phyloP scores from a whole-genome alignment of 2,888 invertebrate genomes.

The Acholoe squamosa region DNA sequence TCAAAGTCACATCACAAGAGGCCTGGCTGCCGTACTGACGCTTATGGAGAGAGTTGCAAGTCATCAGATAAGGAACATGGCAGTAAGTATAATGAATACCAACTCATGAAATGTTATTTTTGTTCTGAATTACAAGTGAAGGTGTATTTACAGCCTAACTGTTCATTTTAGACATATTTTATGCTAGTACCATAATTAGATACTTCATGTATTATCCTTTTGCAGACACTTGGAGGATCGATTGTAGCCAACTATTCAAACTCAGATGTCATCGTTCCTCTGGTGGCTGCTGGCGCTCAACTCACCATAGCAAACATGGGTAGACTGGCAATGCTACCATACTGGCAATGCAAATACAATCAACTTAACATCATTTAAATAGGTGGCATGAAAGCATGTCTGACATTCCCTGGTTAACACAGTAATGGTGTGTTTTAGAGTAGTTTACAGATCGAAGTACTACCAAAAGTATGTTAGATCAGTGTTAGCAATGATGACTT shows the following conservation, averaged over 20 bases:
- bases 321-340: too few relatives aligned
- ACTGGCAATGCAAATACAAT: too few relatives aligned
- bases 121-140: not conserved
- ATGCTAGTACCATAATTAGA: not conserved
- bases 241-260: not conserved
- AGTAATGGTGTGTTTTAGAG: too few relatives aligned
- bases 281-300: not conserved
- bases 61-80: conserved; percentile 97
- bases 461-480: too few relatives aligned
- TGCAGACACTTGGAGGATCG: not conserved
- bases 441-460: too few relatives aligned
- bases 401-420: too few relatives aligned
- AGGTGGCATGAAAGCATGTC: too few relatives aligned
- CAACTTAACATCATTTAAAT: too few relatives aligned
- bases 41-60: conserved; percentile 95
- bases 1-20: not conserved
- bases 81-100: conserved; percentile 83
- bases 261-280: not conserved
- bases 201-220: not conserved
- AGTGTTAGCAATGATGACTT: too few relatives aligned
- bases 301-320: not conserved
- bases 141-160: not conserved
- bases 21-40: not conserved
- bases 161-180: not conserved
- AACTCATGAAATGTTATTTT: not conserved